Conservation (phyloP, 2,888 invertebrate genomes). For the Sialis fuliginosa region DNA sequence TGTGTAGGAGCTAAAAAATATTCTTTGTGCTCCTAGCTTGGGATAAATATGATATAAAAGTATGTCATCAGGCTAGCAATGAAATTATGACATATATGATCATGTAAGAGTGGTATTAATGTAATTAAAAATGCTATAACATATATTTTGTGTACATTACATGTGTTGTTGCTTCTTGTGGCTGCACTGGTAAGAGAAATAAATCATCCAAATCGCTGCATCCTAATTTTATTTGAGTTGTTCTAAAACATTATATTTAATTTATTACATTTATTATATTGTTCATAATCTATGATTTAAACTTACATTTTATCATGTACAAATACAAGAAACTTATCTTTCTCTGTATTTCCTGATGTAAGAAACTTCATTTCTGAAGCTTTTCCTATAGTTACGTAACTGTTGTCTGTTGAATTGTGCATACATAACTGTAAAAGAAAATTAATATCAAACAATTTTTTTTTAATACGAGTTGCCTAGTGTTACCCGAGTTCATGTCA, state of each 20-base stretch:
- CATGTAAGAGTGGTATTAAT: too few relatives aligned
- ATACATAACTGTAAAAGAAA: constrained; percentile 14
- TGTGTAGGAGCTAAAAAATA: too few relatives aligned
- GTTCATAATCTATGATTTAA: neutral
- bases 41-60: neutral
- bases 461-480: neutral
- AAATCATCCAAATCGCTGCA: constrained; percentile 22
- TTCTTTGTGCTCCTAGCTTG: too few relatives aligned
- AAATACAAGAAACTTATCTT: neutral
- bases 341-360: neutral
- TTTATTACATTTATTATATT: neutral
- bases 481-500: neutral
- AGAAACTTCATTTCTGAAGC: constrained; percentile 12
- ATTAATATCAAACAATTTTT: neutral
- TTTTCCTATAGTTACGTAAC: constrained; percentile 12
- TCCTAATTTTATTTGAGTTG: constrained; percentile 22
- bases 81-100: too few relatives aligned
- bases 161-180: neutral
- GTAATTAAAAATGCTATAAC: too few relatives aligned
- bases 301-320: constrained; percentile 2
- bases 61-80: too few relatives aligned
- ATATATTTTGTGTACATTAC: neutral
- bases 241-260: constrained; percentile 16
- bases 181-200: constrained; percentile 12
- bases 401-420: neutral